phyloP scores from a whole-genome alignment of 2,888 invertebrate species.

The Rhyacophila evoluta region DNA sequence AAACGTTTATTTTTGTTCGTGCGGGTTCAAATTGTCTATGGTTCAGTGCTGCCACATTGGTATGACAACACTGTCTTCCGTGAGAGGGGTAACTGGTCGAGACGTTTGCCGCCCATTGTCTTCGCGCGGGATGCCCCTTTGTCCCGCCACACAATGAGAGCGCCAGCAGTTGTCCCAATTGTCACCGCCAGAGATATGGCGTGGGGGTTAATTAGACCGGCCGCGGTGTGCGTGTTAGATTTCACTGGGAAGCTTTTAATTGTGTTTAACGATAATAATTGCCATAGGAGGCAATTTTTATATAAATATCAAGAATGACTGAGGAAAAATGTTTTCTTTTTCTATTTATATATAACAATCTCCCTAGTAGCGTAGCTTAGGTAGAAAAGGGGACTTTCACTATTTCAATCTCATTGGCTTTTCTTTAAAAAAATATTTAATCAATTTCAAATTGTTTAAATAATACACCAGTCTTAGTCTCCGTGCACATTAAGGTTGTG shows the following conservation, averaged over 20 bases:
- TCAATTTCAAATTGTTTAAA: no score
- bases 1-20: no score
- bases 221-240: background rate
- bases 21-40: background rate
- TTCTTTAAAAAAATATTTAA: no score
- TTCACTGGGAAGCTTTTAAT: background rate
- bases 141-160: background rate
- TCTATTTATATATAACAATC: no score
- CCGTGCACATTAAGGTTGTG: no score
- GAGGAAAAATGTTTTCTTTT: no score
- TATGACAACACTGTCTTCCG: conserved; percentile 5
- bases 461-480: no score
- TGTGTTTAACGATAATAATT: background rate
- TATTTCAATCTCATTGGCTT: no score
- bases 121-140: conserved; percentile 17
- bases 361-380: no score
- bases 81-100: background rate
- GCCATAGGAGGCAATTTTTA: no score
- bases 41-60: background rate
- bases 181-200: background rate
- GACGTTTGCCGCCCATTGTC: conserved; percentile 20
- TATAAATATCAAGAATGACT: no score
- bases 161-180: background rate
- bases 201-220: background rate
- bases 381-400: no score